Evolutionary conservation across 2,888 invertebrate genomes (phyloP).

Genomic region (Eutolmus rufibarbis): DNA sequence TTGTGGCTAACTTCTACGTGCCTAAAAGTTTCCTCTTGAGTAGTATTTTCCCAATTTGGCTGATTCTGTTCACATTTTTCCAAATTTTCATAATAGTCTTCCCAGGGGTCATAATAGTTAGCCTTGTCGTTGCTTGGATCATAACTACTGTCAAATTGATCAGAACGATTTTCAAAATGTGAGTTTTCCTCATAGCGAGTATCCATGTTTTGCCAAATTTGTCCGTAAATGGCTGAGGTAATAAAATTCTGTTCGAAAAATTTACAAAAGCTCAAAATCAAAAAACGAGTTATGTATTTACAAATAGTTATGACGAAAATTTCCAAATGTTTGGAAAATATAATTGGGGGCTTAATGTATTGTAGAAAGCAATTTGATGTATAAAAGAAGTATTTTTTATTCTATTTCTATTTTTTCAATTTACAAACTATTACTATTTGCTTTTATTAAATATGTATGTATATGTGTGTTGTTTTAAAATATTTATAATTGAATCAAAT

Average conservation of each 20-base stretch:
- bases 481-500: not conserved
- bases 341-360: not conserved
- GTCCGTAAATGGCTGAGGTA: not conserved
- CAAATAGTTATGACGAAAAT: slow-evolving; percentile 7
- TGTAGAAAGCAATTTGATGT: not conserved
- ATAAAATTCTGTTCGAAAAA: slow-evolving; percentile 23
- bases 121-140: not conserved
- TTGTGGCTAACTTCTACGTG: not conserved
- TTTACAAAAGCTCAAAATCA: slow-evolving; percentile 1
- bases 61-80: slow-evolving; percentile 53
- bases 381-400: not conserved
- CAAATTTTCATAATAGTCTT: slow-evolving; percentile 69
- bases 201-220: not conserved
- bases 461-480: not conserved
- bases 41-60: not conserved
- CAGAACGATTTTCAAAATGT: not conserved
- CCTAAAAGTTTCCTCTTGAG: not conserved
- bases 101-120: slow-evolving; percentile 74
- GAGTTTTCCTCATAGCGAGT: not conserved
- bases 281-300: not conserved
- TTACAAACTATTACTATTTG: not conserved
- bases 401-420: not conserved
- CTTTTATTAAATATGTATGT: not conserved
- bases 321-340: slow-evolving; percentile 2
- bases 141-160: not conserved